A percentile compares a stretch with the other conserved stretches of the same genome.
phyloP scores from a whole-genome alignment of 2,888 invertebrate species.

The Dusona sp. region DNA sequence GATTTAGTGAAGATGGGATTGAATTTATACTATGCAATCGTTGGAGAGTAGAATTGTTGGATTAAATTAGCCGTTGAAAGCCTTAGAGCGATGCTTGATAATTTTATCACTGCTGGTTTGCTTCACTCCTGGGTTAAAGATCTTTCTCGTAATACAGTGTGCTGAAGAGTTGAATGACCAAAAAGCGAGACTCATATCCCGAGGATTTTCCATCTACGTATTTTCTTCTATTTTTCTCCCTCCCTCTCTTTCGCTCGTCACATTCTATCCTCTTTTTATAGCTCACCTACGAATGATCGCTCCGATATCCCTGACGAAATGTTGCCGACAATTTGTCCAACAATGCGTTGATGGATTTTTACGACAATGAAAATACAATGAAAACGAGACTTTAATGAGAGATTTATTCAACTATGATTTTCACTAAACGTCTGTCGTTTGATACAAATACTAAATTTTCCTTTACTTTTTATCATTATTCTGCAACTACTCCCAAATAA shows the following conservation, averaged over 20 bases:
- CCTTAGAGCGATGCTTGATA: slow-evolving; percentile 62
- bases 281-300: slow-evolving; percentile 31
- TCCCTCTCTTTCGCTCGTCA: not conserved
- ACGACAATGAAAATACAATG: not conserved
- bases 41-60: slow-evolving; percentile 2
- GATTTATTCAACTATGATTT: not conserved
- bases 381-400: not conserved
- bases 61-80: slow-evolving; percentile 63
- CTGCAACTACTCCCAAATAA: not conserved
- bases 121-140: slow-evolving; percentile 33
- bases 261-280: slow-evolving; percentile 10
- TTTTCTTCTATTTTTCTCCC: not conserved
- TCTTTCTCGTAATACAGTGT: slow-evolving; percentile 20
- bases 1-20: slow-evolving; percentile 7
- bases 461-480: not conserved
- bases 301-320: slow-evolving; percentile 4
- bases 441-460: not conserved
- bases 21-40: slow-evolving; percentile 3
- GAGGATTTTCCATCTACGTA: slow-evolving; percentile 23
- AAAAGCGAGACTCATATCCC: slow-evolving; percentile 45
- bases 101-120: slow-evolving; percentile 63
- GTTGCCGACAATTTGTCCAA: not conserved
- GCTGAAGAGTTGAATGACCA: slow-evolving; percentile 65
- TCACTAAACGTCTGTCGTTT: not conserved
- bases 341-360: slow-evolving; percentile 20